Percentiles rank a stretch among this genome's conserved stretches.
Conservation (phyloP, 2,888 invertebrate species). For the Hypomecis atomaria region DNA sequence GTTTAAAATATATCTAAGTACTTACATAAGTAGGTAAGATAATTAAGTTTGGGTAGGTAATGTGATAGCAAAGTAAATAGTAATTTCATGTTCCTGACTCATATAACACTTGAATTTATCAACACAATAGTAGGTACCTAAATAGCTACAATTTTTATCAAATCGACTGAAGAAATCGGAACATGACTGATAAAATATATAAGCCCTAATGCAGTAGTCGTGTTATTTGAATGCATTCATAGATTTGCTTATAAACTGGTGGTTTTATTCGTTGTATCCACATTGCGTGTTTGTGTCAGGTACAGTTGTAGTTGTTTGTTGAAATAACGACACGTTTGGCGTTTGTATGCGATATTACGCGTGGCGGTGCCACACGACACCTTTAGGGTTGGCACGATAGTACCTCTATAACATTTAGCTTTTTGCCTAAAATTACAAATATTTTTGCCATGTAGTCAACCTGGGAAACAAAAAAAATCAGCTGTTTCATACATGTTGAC, state of each 20-base stretch:
- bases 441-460: too few species aligned
- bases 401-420: not conserved
- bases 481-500: too few species aligned
- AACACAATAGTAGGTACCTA: not conserved
- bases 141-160: not conserved
- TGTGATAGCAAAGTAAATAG: not conserved
- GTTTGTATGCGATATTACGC: conserved; percentile 21
- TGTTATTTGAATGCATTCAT: conserved; percentile 15
- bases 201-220: conserved; percentile 8
- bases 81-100: not conserved
- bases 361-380: conserved; percentile 33
- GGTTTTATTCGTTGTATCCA: conserved; percentile 43
- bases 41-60: not conserved
- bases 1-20: too few species aligned
- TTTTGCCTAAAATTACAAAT: too few species aligned
- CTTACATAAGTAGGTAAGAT: too few species aligned
- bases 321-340: conserved; percentile 48
- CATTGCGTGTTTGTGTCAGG: conserved; percentile 38
- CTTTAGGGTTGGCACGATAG: conserved; percentile 25
- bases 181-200: conserved; percentile 8
- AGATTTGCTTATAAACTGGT: conserved; percentile 48
- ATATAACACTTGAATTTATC: conserved; percentile 9
- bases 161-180: conserved; percentile 1
- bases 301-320: conserved; percentile 44
- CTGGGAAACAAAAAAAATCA: too few species aligned